Evolutionary conservation across 1,140 invertebrate species (phyloP).

Genomic region (Diprion similis): DNA sequence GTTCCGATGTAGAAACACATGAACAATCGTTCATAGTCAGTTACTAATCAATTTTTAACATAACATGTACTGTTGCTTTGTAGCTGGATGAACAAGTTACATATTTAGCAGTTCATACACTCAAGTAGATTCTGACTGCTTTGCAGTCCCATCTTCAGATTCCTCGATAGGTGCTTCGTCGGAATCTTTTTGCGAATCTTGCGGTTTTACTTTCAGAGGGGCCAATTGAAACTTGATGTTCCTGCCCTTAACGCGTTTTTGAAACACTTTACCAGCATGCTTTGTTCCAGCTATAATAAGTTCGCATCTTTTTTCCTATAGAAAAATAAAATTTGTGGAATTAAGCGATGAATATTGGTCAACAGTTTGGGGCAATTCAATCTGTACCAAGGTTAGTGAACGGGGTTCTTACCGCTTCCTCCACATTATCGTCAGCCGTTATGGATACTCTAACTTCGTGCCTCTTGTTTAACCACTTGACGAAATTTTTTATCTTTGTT

Average conservation of each 20-base stretch:
- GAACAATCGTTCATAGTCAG: not conserved
- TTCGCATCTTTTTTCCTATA: conserved; percentile 64
- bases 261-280: conserved; percentile 59
- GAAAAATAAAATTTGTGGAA: conserved; percentile 31
- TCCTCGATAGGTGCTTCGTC: not conserved
- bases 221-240: conserved; percentile 66
- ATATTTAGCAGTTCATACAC: not conserved
- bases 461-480: conserved; percentile 68
- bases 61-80: not conserved
- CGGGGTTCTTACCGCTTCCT: conserved; percentile 41
- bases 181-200: not conserved
- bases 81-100: not conserved
- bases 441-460: conserved; percentile 69
- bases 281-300: conserved; percentile 61
- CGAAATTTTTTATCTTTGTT: conserved; percentile 66
- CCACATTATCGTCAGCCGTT: conserved; percentile 54
- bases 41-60: not conserved
- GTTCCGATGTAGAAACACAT: too few relatives aligned
- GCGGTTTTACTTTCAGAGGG: conserved; percentile 40
- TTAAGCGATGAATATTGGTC: not conserved
- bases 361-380: not conserved
- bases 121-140: not conserved
- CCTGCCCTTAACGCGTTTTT: conserved; percentile 65
- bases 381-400: conserved; percentile 5
- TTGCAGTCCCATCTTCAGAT: not conserved